A percentile compares a stretch with the other conserved stretches of the same genome.
phyloP scores from a whole-genome alignment of 2,113 vertebrate species.

The Anas platyrhynchos region DNA sequence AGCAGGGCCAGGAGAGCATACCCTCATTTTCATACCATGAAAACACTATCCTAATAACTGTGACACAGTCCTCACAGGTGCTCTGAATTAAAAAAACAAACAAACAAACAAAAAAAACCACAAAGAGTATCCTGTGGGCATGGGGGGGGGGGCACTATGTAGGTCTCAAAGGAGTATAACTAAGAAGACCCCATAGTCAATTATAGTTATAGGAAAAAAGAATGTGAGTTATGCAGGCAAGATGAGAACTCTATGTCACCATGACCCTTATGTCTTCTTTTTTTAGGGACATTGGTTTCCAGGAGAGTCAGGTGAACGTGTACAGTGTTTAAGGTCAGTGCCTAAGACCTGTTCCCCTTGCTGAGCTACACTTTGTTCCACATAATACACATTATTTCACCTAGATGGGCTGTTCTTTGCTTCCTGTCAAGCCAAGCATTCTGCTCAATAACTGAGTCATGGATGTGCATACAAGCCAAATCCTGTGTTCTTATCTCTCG shows the following conservation, averaged over 20 bases:
- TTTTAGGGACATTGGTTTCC: not conserved
- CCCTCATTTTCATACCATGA: not conserved
- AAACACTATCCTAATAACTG: not conserved
- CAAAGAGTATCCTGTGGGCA: not conserved
- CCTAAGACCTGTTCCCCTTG: rapidly evolving
- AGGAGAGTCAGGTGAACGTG: not conserved
- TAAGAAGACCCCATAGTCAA: not conserved
- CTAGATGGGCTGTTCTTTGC: not conserved
- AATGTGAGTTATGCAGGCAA: not conserved
- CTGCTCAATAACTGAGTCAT: constrained; percentile 37
- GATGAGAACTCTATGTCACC: not conserved
- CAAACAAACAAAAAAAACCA: no score
- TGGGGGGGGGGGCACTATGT: not conserved
- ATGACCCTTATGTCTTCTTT: not conserved
- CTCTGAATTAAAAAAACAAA: not conserved
- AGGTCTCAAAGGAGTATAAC: not conserved
- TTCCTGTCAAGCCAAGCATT: not conserved
- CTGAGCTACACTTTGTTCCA: not conserved
- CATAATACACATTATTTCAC: not conserved
- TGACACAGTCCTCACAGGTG: not conserved
- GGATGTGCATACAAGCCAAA: not conserved
- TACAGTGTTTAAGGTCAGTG: constrained; percentile 10
- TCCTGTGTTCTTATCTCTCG: not conserved
- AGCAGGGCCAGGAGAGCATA: not conserved
- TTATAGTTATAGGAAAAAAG: not conserved